These are phyloP conservation scores for Varecia variegata DNA, from an alignment of 2,797 vertebrate species.

Conservation along the genomic window DNA sequence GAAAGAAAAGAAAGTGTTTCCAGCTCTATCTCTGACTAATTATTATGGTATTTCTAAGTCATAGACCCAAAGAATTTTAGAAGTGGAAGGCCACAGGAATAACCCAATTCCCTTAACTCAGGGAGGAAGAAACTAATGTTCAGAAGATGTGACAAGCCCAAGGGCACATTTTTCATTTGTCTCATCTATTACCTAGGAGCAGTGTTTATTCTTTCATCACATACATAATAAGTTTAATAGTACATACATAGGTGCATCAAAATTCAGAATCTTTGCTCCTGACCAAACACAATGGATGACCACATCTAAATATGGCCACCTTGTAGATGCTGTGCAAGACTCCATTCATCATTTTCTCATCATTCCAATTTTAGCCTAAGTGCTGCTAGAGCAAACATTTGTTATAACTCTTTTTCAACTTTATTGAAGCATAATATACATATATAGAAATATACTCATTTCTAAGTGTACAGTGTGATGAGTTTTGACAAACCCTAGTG, in stretches of 20 bases:
- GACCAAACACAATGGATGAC: not conserved
- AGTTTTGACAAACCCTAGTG: not conserved
- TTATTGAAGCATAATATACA: not conserved
- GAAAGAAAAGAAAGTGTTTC: not conserved
- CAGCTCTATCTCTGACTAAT: not conserved
- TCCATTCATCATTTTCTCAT: not conserved
- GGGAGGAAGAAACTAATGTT: not conserved
- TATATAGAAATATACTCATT: not conserved
- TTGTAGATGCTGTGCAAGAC: not conserved
- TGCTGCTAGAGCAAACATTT: not conserved
- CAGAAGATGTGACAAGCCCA: not conserved
- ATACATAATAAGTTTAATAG: not conserved
- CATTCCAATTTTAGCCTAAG: not conserved
- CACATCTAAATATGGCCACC: not conserved
- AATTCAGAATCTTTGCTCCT: not conserved
- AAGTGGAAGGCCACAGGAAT: not conserved
- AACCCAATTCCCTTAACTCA: conserved; percentile 24
- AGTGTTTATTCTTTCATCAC: conserved; percentile 30
- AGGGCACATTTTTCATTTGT: conserved; percentile 14
- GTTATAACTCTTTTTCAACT: not conserved
- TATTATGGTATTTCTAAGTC: conserved; percentile 47
- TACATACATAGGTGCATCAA: not conserved
- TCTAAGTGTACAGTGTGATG: not conserved
- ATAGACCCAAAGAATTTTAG: not conserved
- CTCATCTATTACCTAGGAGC: conserved; percentile 25